Evolutionary conservation across 2,113 vertebrate genomes (phyloP).

Genomic region (Cnemophilus loriae): DNA sequence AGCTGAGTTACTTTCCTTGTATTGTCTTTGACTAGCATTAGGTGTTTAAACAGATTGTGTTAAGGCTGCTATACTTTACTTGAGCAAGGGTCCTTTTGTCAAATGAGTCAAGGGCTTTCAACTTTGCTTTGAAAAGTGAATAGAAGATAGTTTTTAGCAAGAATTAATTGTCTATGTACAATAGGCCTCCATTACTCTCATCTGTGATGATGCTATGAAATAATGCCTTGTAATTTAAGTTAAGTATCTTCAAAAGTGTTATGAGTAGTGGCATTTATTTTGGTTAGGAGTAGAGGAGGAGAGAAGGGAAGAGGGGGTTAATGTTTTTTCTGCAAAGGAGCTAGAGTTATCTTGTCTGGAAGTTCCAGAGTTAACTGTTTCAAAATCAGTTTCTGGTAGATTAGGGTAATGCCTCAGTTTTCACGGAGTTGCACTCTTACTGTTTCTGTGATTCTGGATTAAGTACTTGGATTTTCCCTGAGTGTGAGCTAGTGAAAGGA

Average conservation of each 20-base stretch:
- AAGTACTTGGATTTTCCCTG: background rate
- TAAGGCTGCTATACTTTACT: background rate
- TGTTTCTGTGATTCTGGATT: background rate
- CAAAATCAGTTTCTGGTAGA: background rate
- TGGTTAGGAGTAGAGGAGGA: fast-evolving
- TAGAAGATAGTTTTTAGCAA: background rate
- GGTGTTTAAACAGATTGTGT: background rate
- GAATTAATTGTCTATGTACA: background rate
- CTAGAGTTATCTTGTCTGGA: background rate
- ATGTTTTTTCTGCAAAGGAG: background rate
- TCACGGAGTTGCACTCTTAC: background rate
- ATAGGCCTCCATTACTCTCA: background rate
- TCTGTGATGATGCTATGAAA: background rate
- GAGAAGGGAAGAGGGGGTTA: background rate
- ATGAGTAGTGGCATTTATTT: background rate
- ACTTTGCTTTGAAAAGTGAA: background rate
- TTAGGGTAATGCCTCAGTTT: background rate
- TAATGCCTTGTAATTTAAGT: background rate
- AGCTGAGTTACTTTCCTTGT: background rate
- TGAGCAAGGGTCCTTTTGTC: background rate
- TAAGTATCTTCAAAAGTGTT: background rate
- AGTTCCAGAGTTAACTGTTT: background rate
- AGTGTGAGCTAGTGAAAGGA: background rate
- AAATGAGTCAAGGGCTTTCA: background rate
- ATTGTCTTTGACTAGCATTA: background rate